These are phyloP conservation scores for Mimumesa dahlbomi DNA, from an alignment of 2,888 invertebrate genomes.

Conservation along the genomic window DNA sequence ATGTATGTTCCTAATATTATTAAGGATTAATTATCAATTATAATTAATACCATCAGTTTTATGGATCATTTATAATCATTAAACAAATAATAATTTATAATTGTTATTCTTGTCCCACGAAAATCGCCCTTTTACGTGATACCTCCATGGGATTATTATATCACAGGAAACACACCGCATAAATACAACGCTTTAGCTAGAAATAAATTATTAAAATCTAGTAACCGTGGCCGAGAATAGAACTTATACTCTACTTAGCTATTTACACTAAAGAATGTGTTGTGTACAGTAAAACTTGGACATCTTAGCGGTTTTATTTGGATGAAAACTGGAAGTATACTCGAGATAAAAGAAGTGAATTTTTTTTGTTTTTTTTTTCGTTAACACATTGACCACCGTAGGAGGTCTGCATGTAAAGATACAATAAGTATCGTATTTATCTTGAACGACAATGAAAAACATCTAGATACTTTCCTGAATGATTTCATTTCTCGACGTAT, in stretches of 20 bases:
- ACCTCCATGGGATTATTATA: too few species aligned
- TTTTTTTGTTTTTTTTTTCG: not conserved
- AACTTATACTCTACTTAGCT: slow-evolving; percentile 68
- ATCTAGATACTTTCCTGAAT: too few species aligned
- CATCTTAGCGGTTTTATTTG: slow-evolving; percentile 11
- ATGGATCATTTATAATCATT: too few species aligned
- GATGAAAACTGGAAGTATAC: slow-evolving; percentile 1
- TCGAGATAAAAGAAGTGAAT: not conserved
- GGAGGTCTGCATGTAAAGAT: slow-evolving; percentile 3
- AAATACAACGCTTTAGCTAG: slow-evolving; percentile 66
- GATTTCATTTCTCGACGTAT: too few species aligned
- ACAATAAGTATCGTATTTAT: not conserved
- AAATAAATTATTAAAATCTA: slow-evolving; percentile 75
- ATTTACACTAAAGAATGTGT: slow-evolving; percentile 74
- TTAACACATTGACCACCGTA: not conserved
- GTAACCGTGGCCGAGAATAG: slow-evolving; percentile 26
- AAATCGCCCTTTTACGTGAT: too few species aligned
- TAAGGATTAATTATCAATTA: too few species aligned
- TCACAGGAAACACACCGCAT: slow-evolving; percentile 8
- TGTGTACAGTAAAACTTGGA: slow-evolving; percentile 19
- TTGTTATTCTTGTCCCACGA: too few species aligned
- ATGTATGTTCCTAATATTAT: too few species aligned
- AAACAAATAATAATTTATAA: too few species aligned
- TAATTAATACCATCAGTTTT: too few species aligned
- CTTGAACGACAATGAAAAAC: too few species aligned